These are phyloP conservation scores for Echiichthys vipera DNA, from an alignment of 2,797 vertebrate species.

Conservation along the genomic window DNA sequence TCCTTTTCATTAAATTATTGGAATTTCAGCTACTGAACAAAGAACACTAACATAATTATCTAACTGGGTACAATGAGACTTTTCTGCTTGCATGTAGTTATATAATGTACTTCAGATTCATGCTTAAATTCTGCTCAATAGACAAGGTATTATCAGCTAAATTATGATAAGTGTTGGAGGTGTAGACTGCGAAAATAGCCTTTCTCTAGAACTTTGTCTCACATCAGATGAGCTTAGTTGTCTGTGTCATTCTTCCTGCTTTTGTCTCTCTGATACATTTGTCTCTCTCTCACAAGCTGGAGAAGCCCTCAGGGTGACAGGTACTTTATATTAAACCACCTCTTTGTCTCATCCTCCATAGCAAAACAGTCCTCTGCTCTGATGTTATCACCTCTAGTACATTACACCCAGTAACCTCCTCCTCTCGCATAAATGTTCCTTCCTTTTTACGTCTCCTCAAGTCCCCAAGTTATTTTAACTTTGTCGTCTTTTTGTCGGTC, in stretches of 20 bases:
- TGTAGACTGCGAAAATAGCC: background rate
- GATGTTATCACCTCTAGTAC: conserved; percentile 86
- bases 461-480: conserved; percentile 44
- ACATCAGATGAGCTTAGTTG: conserved; percentile 50
- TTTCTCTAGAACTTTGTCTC: conserved; percentile 52
- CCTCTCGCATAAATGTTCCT: conserved; percentile 71
- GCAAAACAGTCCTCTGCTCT: conserved; percentile 71
- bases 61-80: background rate
- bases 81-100: background rate
- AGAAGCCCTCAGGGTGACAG: conserved; percentile 99
- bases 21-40: conserved; percentile 26
- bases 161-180: background rate
- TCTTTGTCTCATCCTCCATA: conserved; percentile 85
- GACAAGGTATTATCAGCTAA: background rate
- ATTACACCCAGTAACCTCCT: conserved; percentile 75
- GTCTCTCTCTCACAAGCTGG: conserved; percentile 96
- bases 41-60: conserved; percentile 31
- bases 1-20: conserved; percentile 30
- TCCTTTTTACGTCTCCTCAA: conserved; percentile 46
- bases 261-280: conserved; percentile 84
- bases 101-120: conserved; percentile 1
- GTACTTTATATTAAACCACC: conserved; percentile 91
- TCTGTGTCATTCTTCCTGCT: conserved; percentile 76
- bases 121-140: conserved; percentile 8
- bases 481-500: conserved; percentile 44